These are phyloP conservation scores for Phenganax marumi DNA, from an alignment of 92 coral and sea anemone genomes.

Conservation along the genomic window DNA sequence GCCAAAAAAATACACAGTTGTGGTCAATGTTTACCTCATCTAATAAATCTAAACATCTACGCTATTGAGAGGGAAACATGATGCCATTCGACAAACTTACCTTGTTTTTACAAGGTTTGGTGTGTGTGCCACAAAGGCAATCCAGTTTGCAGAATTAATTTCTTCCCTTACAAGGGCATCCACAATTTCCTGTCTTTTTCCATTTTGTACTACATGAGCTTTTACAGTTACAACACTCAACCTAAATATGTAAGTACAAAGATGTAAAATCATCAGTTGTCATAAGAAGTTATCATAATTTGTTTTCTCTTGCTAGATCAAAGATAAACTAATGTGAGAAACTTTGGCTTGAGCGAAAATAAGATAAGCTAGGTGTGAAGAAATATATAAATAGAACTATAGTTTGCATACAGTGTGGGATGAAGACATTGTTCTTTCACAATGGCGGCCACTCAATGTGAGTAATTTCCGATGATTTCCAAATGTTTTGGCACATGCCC, in stretches of 20 bases:
- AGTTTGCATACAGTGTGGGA: neutral
- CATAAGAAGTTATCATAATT: neutral
- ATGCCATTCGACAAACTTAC: slow-evolving; percentile 10
- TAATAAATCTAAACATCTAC: no score
- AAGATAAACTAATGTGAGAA: no score
- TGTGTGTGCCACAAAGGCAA: slow-evolving; percentile 28
- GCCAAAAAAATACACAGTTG: no score
- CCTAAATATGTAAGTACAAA: neutral
- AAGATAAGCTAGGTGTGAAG: no score
- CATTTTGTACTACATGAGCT: slow-evolving; percentile 17
- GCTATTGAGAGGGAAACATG: neutral
- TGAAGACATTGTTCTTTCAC: neutral
- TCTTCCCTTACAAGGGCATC: slow-evolving; percentile 45
- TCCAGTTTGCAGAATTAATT: neutral
- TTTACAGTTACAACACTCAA: slow-evolving; percentile 23
- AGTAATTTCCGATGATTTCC: neutral
- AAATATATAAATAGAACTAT: neutral
- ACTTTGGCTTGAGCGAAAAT: no score
- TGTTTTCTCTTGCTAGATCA: no score
- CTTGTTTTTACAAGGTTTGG: slow-evolving; percentile 38
- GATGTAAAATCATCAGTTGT: neutral
- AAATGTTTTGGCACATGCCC: neutral
- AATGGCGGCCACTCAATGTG: neutral
- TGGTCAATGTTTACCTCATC: no score
- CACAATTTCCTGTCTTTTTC: slow-evolving; percentile 16